These are phyloP conservation scores for Zapornia atra DNA, from an alignment of 2,113 vertebrate genomes.

Conservation along the genomic window DNA sequence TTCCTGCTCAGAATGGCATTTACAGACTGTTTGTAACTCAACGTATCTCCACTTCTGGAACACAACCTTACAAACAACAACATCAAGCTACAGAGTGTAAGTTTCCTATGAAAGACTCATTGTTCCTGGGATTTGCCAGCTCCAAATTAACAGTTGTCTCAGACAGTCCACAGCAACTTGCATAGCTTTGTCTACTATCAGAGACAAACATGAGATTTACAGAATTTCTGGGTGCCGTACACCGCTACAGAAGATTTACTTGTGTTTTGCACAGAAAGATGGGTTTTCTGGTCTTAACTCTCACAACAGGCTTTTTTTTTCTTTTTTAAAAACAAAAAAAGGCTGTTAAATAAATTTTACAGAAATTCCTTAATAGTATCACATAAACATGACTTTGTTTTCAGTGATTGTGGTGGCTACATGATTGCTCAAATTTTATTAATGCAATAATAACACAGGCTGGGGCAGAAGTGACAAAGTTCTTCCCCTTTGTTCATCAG, in stretches of 20 bases:
- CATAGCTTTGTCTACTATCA: not conserved
- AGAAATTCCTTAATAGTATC: not conserved
- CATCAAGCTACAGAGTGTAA: not conserved
- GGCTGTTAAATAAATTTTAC: not conserved
- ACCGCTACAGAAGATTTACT: not conserved
- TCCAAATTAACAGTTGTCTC: not conserved
- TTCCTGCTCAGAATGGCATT: not conserved
- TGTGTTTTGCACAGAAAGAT: not conserved
- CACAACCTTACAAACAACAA: not conserved
- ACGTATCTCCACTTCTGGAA: not conserved
- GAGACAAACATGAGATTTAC: not conserved
- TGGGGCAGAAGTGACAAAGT: not conserved
- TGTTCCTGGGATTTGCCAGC: not conserved
- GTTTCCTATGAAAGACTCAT: not conserved
- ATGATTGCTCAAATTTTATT: not conserved
- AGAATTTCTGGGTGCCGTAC: not conserved
- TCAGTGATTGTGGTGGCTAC: not conserved
- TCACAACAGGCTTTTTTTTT: not conserved
- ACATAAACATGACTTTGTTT: not conserved
- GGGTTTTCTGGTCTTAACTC: not conserved
- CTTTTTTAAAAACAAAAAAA: not conserved
- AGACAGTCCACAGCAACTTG: not conserved
- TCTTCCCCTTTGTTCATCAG: not conserved
- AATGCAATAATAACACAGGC: not conserved
- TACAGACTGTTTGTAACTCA: not conserved